phyloP scores from a whole-genome alignment of 2,797 vertebrate genomes.

The Synaphobranchus kaupii region DNA sequence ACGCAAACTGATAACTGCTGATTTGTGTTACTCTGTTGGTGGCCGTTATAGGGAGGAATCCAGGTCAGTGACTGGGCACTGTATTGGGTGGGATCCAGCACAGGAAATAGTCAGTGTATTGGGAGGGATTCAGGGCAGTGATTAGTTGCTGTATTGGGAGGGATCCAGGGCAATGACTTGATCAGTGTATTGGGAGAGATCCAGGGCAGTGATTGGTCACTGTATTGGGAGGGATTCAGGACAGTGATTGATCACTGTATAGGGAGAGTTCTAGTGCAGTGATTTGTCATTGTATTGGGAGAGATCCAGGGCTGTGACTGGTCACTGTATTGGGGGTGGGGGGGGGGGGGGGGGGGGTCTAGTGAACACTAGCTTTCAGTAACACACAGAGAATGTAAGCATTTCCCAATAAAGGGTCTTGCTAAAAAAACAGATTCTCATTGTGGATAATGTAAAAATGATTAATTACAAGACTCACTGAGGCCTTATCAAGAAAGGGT shows the following conservation, averaged over 20 bases:
- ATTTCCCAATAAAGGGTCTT: constrained; percentile 39
- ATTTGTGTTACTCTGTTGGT: background rate
- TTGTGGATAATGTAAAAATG: constrained; percentile 35
- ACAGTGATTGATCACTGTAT: background rate
- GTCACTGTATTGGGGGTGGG: no score
- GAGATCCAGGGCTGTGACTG: no score
- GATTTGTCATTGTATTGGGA: no score
- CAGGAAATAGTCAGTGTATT: no score
- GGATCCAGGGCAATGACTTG: background rate
- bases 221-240: no score
- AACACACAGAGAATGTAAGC: constrained; percentile 20
- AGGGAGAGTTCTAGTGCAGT: background rate
- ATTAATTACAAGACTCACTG: constrained; percentile 51
- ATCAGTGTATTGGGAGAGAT: no score
- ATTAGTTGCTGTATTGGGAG: background rate
- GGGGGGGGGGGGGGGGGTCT: no score
- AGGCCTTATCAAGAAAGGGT: constrained; percentile 48
- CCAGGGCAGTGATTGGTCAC: no score
- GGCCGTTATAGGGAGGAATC: background rate
- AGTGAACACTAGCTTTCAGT: background rate
- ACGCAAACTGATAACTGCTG: background rate
- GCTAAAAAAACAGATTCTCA: constrained; percentile 31
- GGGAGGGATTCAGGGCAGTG: background rate
- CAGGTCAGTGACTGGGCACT: background rate
- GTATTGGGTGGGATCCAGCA: no score